phyloP scores from a whole-genome alignment of 2,113 vertebrate genomes.

The Pterocles orientalis region DNA sequence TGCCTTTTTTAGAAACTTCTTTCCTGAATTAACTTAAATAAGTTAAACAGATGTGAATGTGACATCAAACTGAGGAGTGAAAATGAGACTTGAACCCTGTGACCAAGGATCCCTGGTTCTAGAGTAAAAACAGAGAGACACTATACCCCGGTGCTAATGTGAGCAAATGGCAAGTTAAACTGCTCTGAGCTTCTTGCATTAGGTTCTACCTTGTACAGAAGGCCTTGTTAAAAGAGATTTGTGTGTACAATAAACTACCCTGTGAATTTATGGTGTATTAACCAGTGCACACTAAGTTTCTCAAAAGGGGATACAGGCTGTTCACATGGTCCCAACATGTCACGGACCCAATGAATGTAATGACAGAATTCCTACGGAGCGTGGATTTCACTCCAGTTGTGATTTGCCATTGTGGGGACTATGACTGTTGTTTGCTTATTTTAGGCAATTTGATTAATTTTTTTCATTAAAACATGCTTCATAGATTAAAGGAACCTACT shows the following conservation, averaged over 20 bases:
- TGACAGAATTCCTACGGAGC: background rate
- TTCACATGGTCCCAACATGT: background rate
- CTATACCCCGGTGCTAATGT: background rate
- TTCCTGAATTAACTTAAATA: background rate
- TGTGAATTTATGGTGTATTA: background rate
- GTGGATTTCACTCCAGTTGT: background rate
- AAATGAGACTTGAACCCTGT: background rate
- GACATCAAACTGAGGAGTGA: background rate
- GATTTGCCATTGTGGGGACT: background rate
- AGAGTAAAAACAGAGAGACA: background rate
- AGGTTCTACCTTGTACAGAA: background rate
- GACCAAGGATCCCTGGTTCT: background rate
- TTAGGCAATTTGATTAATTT: background rate
- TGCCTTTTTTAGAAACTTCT: background rate
- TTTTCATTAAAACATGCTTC: background rate
- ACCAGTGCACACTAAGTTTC: background rate
- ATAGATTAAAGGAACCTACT: background rate
- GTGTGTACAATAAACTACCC: background rate
- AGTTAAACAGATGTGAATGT: background rate
- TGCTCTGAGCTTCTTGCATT: background rate
- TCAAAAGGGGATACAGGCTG: background rate
- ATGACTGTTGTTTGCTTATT: background rate
- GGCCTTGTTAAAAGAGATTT: background rate
- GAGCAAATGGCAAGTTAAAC: background rate
- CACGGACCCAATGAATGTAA: background rate